Evolutionary conservation across 2,888 invertebrate species (phyloP), one percentile per base, ranked within the genome.

Genomic region (Tiphia femorata): DNA sequence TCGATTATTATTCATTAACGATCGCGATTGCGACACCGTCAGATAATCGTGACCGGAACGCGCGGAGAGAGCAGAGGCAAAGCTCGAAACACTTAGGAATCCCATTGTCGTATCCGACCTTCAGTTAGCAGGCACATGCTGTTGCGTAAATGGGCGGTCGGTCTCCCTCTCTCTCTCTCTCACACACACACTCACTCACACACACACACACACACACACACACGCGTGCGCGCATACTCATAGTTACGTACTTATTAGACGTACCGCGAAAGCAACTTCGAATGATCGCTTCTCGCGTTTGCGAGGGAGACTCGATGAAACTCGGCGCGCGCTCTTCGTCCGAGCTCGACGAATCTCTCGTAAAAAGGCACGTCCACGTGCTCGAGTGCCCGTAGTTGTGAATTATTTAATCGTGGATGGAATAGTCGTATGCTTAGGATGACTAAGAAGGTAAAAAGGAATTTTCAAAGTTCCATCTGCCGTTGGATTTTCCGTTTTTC

Each of bases 131-230:
- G 29, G 49, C 53, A 52, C 55, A 47, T 48, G n/a, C 12, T 40
- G 55, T 76, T 75, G 71, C 72, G 69, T 65, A 75, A 77, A 75
- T 67, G 65, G 71, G 68, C 69, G 66, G 62, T 65, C 64, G 61
- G 61, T 61, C 56, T 43, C n/a, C n/a, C n/a, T n/a, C n/a, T n/a
- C n/a, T 48, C 46, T 21, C n/a, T n/a, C n/a, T n/a, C n/a, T n/a
- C n/a, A n/a, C n/a, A n/a, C n/a, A n/a, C n/a, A n/a, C n/a, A n/a
- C n/a, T n/a, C n/a, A n/a, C n/a, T n/a, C n/a, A n/a, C n/a, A n/a
- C n/a, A n/a, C n/a, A n/a, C n/a, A n/a, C n/a, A n/a, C n/a, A n/a
- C n/a, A n/a, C n/a, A n/a, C n/a, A n/a, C n/a, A n/a, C n/a, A n/a
- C n/a, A n/a, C n/a, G n/a, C n/a, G n/a, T n/a, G n/a, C n/a, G 43